These are phyloP conservation scores for Leptopilina clavipes DNA, from an alignment of 1,140 invertebrate species.

Conservation along the genomic window DNA sequence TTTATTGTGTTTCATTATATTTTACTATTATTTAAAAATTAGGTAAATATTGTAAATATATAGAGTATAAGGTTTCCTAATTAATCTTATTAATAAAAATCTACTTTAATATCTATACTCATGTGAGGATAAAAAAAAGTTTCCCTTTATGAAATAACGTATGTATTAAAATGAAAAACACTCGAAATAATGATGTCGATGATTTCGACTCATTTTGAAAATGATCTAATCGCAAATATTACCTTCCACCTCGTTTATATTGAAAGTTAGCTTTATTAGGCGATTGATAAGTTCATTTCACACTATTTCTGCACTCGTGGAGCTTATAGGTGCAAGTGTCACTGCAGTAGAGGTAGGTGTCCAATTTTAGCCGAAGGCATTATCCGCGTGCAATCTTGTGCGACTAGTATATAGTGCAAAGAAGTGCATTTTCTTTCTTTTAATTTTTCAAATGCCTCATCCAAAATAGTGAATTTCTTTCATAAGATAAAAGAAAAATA, in stretches of 20 bases:
- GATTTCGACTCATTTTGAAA: not conserved
- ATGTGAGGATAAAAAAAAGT: too few species aligned
- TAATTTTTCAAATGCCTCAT: not conserved
- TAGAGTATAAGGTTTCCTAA: too few species aligned
- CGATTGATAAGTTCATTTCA: constrained; percentile 12
- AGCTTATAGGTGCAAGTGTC: constrained; percentile 14
- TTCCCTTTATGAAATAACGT: too few species aligned
- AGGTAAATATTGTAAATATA: too few species aligned
- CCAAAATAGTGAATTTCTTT: too few species aligned
- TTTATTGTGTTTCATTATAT: too few species aligned
- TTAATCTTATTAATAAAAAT: too few species aligned
- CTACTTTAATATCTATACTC: too few species aligned
- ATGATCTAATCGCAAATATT: not conserved
- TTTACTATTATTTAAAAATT: too few species aligned
- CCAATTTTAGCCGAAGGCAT: constrained; percentile 12
- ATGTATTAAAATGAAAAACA: too few species aligned
- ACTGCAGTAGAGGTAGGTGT: constrained; percentile 10
- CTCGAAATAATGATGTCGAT: not conserved
- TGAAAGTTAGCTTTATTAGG: constrained; percentile 2
- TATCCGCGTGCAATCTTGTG: not conserved
- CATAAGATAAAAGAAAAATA: not conserved
- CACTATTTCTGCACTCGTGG: constrained; percentile 18
- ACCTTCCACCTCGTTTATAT: not conserved
- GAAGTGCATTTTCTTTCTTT: not conserved
- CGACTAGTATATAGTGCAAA: not conserved